phyloP scores from a whole-genome alignment of 2,797 vertebrate genomes.

The Distichodus sexfasciatus region DNA sequence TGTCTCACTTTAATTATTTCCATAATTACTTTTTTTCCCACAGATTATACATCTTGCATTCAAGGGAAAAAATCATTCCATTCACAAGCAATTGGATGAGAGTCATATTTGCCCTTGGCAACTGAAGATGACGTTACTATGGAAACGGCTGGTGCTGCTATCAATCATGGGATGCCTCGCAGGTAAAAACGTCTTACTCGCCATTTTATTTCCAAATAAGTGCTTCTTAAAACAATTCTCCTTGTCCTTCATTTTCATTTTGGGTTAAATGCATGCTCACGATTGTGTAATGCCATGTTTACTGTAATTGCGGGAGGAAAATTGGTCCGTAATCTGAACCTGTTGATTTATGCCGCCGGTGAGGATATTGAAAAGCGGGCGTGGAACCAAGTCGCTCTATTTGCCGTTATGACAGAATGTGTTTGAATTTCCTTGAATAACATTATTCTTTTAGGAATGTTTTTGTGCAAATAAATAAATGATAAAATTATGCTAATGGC shows the following conservation, averaged over 20 bases:
- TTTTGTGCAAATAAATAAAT: no score
- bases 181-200: slow-evolving; percentile 81
- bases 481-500: no score
- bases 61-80: slow-evolving; percentile 68
- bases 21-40: slow-evolving; percentile 73
- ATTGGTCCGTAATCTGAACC: neutral
- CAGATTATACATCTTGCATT: slow-evolving; percentile 79
- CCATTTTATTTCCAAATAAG: slow-evolving; percentile 54
- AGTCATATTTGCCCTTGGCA: slow-evolving; percentile 73
- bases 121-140: slow-evolving; percentile 93
- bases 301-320: neutral
- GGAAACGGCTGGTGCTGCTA: slow-evolving; percentile 90
- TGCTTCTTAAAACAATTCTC: neutral
- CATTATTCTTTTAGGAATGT: no score
- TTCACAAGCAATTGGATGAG: slow-evolving; percentile 77
- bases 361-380: neutral
- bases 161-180: slow-evolving; percentile 86
- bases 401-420: neutral
- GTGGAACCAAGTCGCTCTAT: neutral
- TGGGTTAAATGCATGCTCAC: neutral
- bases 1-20: slow-evolving; percentile 75
- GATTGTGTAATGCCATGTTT: slow-evolving; percentile 11
- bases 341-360: neutral
- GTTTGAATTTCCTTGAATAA: slow-evolving; percentile 9
- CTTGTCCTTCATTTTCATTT: slow-evolving; percentile 21